phyloP scores from a whole-genome alignment of 2,888 invertebrate species.

The Sialis fuliginosa region DNA sequence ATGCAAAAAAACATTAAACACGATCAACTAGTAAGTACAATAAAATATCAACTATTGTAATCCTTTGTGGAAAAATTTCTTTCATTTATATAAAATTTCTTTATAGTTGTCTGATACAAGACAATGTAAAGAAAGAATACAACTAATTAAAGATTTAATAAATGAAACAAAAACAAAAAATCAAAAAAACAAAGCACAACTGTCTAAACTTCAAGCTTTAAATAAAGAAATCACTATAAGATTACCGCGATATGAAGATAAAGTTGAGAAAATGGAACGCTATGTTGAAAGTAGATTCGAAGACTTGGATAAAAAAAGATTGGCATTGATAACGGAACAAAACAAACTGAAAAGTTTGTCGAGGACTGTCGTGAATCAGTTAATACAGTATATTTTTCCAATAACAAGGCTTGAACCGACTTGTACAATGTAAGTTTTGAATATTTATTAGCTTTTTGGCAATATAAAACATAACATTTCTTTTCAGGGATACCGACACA shows the following conservation, averaged over 20 bases:
- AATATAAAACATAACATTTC: neutral
- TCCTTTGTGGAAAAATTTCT: neutral
- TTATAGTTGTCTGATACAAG: conserved; percentile 38
- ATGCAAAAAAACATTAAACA: conserved; percentile 27
- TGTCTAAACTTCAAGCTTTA: conserved; percentile 20
- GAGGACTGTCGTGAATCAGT: conserved; percentile 37
- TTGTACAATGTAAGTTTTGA: conserved; percentile 23
- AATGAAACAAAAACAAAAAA: conserved; percentile 31
- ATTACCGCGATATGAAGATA: conserved; percentile 41
- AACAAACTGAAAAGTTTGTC: conserved; percentile 37
- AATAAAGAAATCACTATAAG: conserved; percentile 28
- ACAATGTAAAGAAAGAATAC: conserved; percentile 36
- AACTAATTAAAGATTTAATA: conserved; percentile 33
- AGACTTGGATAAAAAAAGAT: conserved; percentile 30
- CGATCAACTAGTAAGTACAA: conserved; percentile 22
- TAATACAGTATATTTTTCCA: conserved; percentile 52
- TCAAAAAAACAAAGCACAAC: conserved; percentile 14
- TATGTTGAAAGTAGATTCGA: conserved; percentile 33
- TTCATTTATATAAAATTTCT: conserved; percentile 5
- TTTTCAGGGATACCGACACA: neutral
- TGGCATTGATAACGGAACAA: conserved; percentile 29
- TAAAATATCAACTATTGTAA: neutral
- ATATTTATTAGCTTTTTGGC: no score
- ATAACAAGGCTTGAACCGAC: conserved; percentile 33
- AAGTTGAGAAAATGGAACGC: conserved; percentile 39